Evolutionary conservation across 2,797 vertebrate species (phyloP).

Genomic region (Anolis apletophallus): DNA sequence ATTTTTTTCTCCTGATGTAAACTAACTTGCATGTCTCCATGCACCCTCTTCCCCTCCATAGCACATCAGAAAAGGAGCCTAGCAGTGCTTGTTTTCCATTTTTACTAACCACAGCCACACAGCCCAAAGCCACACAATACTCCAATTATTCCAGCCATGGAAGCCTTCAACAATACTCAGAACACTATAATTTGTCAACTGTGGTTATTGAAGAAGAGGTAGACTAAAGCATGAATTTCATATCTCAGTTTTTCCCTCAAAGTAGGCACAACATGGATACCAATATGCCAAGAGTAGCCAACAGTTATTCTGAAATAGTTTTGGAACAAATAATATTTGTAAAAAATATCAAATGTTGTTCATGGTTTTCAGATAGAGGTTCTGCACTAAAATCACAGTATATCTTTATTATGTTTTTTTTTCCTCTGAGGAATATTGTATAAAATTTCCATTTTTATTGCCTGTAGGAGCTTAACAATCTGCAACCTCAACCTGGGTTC

Average conservation of each 20-base stretch:
- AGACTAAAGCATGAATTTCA: background rate
- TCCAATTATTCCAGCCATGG: too few relatives aligned
- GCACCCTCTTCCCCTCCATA: background rate
- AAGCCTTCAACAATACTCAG: background rate
- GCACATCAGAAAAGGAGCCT: background rate
- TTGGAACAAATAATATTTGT: background rate
- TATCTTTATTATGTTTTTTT: background rate
- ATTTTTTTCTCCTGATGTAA: background rate
- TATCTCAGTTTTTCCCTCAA: background rate
- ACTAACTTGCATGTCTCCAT: background rate
- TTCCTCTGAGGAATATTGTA: background rate
- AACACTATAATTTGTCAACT: background rate
- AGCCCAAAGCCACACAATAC: too few relatives aligned
- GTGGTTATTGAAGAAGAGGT: background rate
- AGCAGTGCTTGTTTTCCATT: background rate
- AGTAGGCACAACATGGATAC: background rate
- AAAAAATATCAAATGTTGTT: background rate
- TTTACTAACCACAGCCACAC: background rate
- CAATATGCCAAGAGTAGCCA: background rate
- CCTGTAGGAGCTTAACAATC: conserved; percentile 88
- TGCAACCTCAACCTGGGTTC: conserved; percentile 91
- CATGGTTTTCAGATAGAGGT: conserved; percentile 28
- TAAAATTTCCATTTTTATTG: conserved; percentile 49
- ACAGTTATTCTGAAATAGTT: background rate
- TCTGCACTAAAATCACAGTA: conserved; percentile 5